A percentile compares a stretch with the other conserved stretches of the same genome.
Evolutionary conservation across 2,113 vertebrate genomes (phyloP).

Genomic region (Irena cyanogastra): DNA sequence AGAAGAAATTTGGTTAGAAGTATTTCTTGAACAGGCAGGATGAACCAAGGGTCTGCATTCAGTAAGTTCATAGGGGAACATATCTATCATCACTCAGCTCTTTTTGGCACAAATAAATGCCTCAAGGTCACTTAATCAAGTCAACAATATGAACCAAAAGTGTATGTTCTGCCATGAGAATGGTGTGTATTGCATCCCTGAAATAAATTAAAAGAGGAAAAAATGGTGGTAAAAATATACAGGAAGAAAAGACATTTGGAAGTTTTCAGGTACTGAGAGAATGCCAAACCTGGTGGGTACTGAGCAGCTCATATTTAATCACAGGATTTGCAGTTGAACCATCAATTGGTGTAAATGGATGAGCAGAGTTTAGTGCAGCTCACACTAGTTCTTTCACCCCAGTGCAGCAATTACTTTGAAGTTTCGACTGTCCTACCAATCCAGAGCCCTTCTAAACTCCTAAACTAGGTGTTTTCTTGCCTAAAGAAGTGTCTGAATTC

Average conservation of each 20-base stretch:
- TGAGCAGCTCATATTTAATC: background rate
- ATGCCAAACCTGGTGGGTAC: background rate
- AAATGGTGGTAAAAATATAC: background rate
- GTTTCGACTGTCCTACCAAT: background rate
- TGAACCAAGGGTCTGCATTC: background rate
- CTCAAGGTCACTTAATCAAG: background rate
- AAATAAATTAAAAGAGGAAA: background rate
- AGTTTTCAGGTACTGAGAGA: background rate
- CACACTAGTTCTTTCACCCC: background rate
- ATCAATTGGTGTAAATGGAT: background rate
- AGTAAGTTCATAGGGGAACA: background rate
- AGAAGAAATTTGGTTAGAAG: background rate
- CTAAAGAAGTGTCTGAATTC: background rate
- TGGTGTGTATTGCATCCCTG: background rate
- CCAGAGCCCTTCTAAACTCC: background rate
- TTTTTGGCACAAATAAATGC: background rate
- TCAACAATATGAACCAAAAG: background rate
- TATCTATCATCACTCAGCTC: background rate
- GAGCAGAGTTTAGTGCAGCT: background rate
- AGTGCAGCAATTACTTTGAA: background rate
- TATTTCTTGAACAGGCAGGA: background rate
- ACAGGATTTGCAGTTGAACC: background rate
- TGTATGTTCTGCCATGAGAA: background rate
- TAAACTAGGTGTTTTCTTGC: background rate
- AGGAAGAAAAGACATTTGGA: background rate